Conservation (phyloP, 2,888 invertebrate genomes). For the Helleia helle region DNA sequence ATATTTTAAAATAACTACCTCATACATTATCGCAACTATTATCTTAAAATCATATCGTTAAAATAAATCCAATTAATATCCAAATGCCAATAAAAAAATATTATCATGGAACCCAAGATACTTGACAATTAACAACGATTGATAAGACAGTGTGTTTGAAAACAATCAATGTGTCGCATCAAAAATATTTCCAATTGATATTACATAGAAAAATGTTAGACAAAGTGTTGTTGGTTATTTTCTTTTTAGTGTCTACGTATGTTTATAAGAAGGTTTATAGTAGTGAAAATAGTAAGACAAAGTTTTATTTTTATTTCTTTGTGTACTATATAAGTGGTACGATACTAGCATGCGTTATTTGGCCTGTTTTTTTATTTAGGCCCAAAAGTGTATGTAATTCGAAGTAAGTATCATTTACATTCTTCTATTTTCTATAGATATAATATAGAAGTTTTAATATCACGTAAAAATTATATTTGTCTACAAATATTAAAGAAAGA, state of each 20-base stretch:
- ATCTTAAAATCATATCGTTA: too few relatives aligned
- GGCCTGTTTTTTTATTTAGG: constrained; percentile 43
- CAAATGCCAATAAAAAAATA: not conserved
- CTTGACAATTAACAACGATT: constrained; percentile 4
- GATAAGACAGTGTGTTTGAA: constrained; percentile 13
- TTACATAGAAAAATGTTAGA: constrained; percentile 36
- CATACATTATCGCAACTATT: too few relatives aligned
- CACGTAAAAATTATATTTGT: too few relatives aligned
- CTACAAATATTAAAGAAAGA: too few relatives aligned
- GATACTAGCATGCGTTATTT: constrained; percentile 30
- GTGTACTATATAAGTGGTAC: constrained; percentile 35
- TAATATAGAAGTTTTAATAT: too few relatives aligned
- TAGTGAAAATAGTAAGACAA: constrained; percentile 36
- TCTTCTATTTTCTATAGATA: too few relatives aligned
- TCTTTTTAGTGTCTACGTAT: constrained; percentile 32
- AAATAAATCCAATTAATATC: too few relatives aligned
- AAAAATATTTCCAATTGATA: not conserved
- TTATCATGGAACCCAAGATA: constrained; percentile 12
- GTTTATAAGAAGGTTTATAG: constrained; percentile 37
- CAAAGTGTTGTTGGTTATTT: constrained; percentile 29
- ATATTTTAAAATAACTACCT: too few relatives aligned
- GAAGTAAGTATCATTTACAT: constrained; percentile 57
- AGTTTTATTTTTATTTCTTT: constrained; percentile 38
- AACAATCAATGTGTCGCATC: constrained; percentile 14
- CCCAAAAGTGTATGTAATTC: constrained; percentile 51